Evolutionary conservation across 2,797 vertebrate species (phyloP).

Genomic region (Silurus lanzhouensis): DNA sequence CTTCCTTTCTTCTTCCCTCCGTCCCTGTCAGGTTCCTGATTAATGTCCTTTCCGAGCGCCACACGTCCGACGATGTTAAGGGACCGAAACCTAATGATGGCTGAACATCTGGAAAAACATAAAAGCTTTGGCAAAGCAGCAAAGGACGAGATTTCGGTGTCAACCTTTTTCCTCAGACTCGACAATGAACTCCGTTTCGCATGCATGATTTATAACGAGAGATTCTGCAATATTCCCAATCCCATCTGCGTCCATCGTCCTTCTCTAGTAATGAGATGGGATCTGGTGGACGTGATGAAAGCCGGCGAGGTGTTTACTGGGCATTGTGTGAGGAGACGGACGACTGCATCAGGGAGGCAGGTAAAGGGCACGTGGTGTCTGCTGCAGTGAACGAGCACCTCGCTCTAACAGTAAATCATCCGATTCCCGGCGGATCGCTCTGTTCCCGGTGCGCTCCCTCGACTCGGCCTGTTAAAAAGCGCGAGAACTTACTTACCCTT

Average conservation of each 20-base stretch:
- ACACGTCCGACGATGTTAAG: neutral
- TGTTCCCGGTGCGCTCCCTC: neutral
- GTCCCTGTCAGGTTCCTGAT: neutral
- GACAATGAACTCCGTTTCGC: slow-evolving; percentile 1
- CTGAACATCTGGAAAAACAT: slow-evolving; percentile 39
- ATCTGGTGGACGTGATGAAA: neutral
- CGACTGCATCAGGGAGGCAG: slow-evolving; percentile 37
- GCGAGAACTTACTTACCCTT: slow-evolving; percentile 37
- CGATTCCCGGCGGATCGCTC: slow-evolving; percentile 10
- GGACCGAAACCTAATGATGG: neutral
- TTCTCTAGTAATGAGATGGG: neutral
- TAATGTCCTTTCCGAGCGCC: slow-evolving; percentile 1
- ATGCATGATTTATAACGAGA: slow-evolving; percentile 9
- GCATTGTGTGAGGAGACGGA: neutral
- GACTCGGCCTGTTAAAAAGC: slow-evolving; percentile 29
- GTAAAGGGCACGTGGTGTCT: slow-evolving; percentile 43
- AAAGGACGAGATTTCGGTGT: neutral
- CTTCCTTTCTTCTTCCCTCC: too few relatives aligned
- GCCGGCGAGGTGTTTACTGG: neutral
- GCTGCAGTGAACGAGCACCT: slow-evolving; percentile 35
- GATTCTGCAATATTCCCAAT: neutral
- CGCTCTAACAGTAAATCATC: slow-evolving; percentile 38
- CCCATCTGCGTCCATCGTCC: neutral
- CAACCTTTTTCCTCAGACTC: neutral
- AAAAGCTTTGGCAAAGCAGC: slow-evolving; percentile 22